phyloP scores from a whole-genome alignment of 2,888 invertebrate genomes.

The Frankliniella fusca region DNA sequence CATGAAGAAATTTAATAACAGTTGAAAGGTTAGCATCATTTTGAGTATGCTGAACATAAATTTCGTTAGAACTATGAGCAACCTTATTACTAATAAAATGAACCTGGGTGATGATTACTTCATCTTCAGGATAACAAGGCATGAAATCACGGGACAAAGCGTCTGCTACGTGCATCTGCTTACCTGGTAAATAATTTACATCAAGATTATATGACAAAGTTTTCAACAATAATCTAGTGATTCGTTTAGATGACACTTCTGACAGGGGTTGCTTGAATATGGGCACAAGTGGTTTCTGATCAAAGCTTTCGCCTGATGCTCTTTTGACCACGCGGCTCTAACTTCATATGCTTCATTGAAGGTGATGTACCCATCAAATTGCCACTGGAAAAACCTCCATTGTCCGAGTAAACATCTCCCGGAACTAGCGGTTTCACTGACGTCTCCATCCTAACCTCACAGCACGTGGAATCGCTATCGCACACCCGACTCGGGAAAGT shows the following conservation, averaged over 20 bases:
- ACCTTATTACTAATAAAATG: neutral
- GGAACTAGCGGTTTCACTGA: too few species aligned
- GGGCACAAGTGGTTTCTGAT: slow-evolving; percentile 31
- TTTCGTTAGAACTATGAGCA: neutral
- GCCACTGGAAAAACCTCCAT: too few species aligned
- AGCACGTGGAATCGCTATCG: too few species aligned
- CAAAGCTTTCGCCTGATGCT: too few species aligned
- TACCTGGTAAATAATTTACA: neutral
- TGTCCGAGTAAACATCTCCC: too few species aligned
- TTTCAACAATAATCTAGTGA: neutral
- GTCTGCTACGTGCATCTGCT: neutral
- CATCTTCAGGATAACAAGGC: neutral
- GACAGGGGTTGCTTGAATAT: slow-evolving; percentile 27
- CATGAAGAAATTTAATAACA: neutral
- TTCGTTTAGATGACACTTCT: neutral
- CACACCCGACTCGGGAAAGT: too few species aligned
- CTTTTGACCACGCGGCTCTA: too few species aligned
- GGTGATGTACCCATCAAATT: too few species aligned
- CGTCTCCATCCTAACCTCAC: too few species aligned
- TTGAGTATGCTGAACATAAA: neutral
- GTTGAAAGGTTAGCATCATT: neutral
- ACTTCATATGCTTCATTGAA: too few species aligned
- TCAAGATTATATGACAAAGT: neutral
- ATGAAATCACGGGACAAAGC: neutral
- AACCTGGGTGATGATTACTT: neutral